Conservation (phyloP, 2,113 vertebrate genomes). For the Prietella phreatophila region DNA sequence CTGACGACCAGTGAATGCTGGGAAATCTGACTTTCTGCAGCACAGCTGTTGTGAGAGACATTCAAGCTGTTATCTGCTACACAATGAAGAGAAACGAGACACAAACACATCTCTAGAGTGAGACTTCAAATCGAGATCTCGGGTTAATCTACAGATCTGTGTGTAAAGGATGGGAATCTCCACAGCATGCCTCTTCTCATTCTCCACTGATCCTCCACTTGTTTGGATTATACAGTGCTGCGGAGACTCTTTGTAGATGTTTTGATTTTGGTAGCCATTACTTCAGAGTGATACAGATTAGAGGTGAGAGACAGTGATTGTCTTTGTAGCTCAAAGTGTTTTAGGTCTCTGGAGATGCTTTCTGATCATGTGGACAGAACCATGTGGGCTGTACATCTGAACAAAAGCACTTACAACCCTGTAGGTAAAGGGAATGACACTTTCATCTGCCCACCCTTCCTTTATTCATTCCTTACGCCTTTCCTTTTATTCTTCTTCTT, state of each 20-base stretch:
- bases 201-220: constrained; percentile 1
- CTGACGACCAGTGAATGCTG: neutral
- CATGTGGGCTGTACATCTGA: constrained; percentile 1
- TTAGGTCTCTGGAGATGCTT: neutral
- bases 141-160: constrained; percentile 40
- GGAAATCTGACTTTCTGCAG: neutral
- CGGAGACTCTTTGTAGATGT: neutral
- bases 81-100: constrained; percentile 21
- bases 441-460: neutral
- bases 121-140: constrained; percentile 34
- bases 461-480: neutral
- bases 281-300: constrained; percentile 38
- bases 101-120: neutral
- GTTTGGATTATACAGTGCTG: constrained; percentile 41
- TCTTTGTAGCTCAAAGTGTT: constrained; percentile 26
- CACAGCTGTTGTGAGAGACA: neutral
- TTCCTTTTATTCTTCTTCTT: neutral
- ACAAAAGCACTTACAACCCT: neutral
- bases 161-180: constrained; percentile 40
- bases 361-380: constrained; percentile 24
- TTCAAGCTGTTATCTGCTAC: constrained; percentile 6
- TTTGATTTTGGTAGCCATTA: constrained; percentile 4
- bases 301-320: constrained; percentile 9
- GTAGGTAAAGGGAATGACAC: neutral
- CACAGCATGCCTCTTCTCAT: constrained; percentile 1